Conservation (phyloP, 2,888 invertebrate genomes). For the Aporophyla lueneburgensis region DNA sequence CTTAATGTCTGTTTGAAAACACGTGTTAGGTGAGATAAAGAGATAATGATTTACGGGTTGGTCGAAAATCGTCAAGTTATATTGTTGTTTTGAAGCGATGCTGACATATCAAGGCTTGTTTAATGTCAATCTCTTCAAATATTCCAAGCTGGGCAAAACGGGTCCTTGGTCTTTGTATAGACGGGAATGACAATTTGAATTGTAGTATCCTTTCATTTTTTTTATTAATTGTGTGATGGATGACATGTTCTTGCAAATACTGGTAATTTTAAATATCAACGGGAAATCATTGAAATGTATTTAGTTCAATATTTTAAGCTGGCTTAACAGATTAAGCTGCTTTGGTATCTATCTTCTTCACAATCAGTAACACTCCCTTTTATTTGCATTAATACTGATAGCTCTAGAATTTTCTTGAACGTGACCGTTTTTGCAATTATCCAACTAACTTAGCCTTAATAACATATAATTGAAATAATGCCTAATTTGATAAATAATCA, state of each 20-base stretch:
- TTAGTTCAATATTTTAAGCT: background rate
- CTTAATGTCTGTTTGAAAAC: background rate
- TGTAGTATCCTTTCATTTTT: no score
- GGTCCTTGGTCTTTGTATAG: background rate
- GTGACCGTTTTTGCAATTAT: conserved; percentile 37
- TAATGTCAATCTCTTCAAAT: background rate
- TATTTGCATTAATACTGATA: background rate
- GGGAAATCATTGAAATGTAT: background rate
- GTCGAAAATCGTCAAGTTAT: background rate
- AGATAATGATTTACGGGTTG: background rate
- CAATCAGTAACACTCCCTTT: background rate
- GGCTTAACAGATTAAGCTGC: background rate
- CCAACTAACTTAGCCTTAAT: conserved; percentile 14
- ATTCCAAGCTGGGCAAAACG: background rate
- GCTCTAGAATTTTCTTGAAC: conserved; percentile 33
- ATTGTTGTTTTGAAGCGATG: no score
- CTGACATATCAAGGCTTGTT: background rate
- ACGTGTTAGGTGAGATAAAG: conserved; percentile 2
- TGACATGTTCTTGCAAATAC: background rate
- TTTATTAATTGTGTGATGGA: background rate
- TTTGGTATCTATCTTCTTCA: background rate
- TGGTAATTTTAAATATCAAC: background rate
- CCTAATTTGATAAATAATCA: background rate
- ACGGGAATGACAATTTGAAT: background rate
- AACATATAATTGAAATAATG: background rate